These are phyloP conservation scores for Notothenia rossii DNA, from an alignment of 2,113 vertebrate genomes.

Conservation along the genomic window DNA sequence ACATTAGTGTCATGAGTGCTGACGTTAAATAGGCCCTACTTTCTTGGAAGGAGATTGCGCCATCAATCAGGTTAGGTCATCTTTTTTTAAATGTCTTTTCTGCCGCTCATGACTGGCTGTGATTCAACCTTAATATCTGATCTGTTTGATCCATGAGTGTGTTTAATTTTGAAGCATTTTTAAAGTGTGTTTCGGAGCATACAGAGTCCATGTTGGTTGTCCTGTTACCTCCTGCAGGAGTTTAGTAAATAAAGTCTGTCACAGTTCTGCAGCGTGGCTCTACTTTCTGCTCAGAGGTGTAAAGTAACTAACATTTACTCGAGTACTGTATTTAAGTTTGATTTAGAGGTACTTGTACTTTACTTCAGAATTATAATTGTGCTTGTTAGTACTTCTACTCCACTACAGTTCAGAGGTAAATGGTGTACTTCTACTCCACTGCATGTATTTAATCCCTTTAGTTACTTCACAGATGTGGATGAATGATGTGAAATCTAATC, in stretches of 20 bases:
- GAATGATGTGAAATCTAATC: too few relatives aligned
- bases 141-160: conserved; percentile 47
- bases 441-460: too few relatives aligned
- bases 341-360: too few relatives aligned
- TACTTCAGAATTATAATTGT: too few relatives aligned
- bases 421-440: too few relatives aligned
- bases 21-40: conserved; percentile 52
- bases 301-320: too few relatives aligned
- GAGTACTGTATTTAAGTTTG: too few relatives aligned
- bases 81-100: conserved; percentile 18
- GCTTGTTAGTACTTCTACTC: too few relatives aligned
- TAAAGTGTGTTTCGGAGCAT: conserved; percentile 13
- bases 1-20: conserved; percentile 32
- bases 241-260: conserved; percentile 78
- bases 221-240: conserved; percentile 66
- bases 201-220: conserved; percentile 55
- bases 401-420: too few relatives aligned
- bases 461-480: too few relatives aligned
- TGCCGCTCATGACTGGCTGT: conserved; percentile 42
- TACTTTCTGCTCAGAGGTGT: too few relatives aligned
- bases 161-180: conserved; percentile 60
- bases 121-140: conserved; percentile 37
- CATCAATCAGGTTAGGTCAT: conserved; percentile 18
- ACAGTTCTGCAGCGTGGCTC: neutral
- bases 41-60: conserved; percentile 22